Conservation (phyloP, 1,140 invertebrate species). For the Nautilus pompilius region DNA sequence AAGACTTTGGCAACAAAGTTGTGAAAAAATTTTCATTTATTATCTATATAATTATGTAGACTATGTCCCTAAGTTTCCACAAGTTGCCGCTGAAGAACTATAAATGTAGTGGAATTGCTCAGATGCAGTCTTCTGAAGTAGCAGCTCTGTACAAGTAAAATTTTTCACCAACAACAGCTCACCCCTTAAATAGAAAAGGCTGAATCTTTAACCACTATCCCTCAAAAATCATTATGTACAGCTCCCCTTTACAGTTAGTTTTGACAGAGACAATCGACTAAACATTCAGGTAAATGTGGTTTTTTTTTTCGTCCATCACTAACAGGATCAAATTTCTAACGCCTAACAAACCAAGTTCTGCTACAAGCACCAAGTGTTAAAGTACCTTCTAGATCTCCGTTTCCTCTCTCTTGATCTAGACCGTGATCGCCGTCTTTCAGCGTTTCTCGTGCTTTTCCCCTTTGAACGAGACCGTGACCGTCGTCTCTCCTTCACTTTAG, state of each 20-base stretch:
- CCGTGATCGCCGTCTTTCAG: conserved; percentile 34
- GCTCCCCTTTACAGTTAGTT: neutral
- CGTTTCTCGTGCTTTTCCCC: conserved; percentile 27
- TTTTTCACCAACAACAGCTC: no score
- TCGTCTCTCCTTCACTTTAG: no score
- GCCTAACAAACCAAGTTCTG: neutral
- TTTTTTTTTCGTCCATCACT: neutral
- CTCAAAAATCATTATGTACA: neutral
- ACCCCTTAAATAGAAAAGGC: no score
- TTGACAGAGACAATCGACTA: neutral
- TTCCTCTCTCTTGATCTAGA: conserved; percentile 39
- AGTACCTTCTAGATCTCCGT: conserved; percentile 38
- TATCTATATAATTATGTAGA: no score
- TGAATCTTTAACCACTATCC: neutral
- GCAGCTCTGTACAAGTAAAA: no score
- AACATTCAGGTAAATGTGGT: neutral
- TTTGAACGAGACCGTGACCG: conserved; percentile 31
- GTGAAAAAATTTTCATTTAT: no score
- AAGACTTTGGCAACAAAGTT: no score
- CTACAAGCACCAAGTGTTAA: neutral
- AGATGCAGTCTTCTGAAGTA: no score
- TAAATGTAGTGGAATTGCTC: no score
- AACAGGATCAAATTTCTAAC: neutral
- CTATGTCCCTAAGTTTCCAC: no score
- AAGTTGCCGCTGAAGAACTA: no score